Base-by-base conservation (phyloP, 2,797 vertebrate species). In the Crenuchus spilurus region DNA sequence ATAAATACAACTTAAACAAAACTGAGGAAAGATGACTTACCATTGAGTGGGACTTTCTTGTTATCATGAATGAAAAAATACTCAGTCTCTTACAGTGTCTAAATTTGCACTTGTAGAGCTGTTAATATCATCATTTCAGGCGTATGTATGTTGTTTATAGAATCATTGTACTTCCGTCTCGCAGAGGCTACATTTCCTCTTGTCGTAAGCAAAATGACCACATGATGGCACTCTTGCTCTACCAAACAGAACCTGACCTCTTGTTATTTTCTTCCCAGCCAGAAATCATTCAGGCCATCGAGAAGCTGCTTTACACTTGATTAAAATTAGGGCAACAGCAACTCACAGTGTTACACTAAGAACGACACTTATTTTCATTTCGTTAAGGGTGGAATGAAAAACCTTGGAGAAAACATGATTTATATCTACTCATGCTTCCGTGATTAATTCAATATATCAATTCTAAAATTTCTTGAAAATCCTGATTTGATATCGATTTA, bases 181-280 rank as follows among this genome's bases (percentile, higher is more conserved):
- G 48, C 13, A 30, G 8, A 31, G 24, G 55, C 24, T 20, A 31
- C 4, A 24, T 75, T 57, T 70, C 30, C 52, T 54, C 1, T 10
- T 61, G 74, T 31, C 35, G 16, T 74, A 35, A 37, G 1, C 1
- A 1, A 1, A n/a, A 0, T 1, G 20, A 28, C 90, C 97, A 82
- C 94, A 90, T 92, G 96, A 92, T 95, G 96, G 94, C 87, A 92
- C 62, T 91, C 72, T 89, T 93, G 94, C 91, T 96, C 95, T 92
- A 96, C 75, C 84, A 48, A 85, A 74, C 81, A 81, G 4, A 49
- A 18, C 24, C 48, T 20, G 46, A 11, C 5, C 7, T 9, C 46
- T 31, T 14, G 14, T 42, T 57, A 6, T 80, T 39, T 80, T 39
- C 6, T 49, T 1, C 11, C 24, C 44, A 70, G 51, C 49, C 71